Evolutionary conservation across 2,888 invertebrate genomes (phyloP).

Genomic region (Heteromurus nitidus): DNA sequence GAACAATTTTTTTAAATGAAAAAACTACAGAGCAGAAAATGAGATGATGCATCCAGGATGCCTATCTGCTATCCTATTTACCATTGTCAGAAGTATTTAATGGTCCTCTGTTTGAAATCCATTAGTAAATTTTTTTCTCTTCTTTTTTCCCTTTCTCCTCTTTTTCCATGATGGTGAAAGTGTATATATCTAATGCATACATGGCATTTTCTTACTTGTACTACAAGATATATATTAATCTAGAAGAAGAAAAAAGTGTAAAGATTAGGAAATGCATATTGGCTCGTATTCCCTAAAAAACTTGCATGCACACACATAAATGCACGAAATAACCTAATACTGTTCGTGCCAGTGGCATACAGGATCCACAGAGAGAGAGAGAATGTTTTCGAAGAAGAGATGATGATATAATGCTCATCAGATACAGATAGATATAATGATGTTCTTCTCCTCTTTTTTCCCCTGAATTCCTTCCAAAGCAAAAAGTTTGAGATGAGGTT

Average conservation of each 20-base stretch:
- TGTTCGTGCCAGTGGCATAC: not conserved
- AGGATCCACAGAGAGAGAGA: not conserved
- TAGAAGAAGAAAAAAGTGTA: constrained; percentile 2
- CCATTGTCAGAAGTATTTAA: constrained; percentile 52
- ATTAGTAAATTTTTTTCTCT: constrained; percentile 29
- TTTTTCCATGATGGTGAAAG: not conserved
- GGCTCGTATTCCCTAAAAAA: not conserved
- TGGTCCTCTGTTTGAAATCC: constrained; percentile 49
- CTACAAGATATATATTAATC: not conserved
- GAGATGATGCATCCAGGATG: not conserved
- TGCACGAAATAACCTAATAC: constrained; percentile 6
- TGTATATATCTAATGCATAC: not conserved
- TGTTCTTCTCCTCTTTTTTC: too few species aligned
- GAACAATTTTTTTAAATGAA: too few species aligned
- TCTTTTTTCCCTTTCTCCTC: not conserved
- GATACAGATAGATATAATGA: not conserved
- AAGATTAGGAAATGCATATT: constrained; percentile 16
- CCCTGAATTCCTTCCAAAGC: too few species aligned
- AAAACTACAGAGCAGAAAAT: constrained; percentile 12
- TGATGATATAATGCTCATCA: constrained; percentile 13
- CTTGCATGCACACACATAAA: not conserved
- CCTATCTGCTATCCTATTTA: constrained; percentile 19
- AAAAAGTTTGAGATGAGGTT: too few species aligned
- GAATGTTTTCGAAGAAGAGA: not conserved
- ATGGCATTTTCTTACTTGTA: too few species aligned